phyloP scores from a whole-genome alignment of 2,888 invertebrate species.

The Amiota mariae region DNA sequence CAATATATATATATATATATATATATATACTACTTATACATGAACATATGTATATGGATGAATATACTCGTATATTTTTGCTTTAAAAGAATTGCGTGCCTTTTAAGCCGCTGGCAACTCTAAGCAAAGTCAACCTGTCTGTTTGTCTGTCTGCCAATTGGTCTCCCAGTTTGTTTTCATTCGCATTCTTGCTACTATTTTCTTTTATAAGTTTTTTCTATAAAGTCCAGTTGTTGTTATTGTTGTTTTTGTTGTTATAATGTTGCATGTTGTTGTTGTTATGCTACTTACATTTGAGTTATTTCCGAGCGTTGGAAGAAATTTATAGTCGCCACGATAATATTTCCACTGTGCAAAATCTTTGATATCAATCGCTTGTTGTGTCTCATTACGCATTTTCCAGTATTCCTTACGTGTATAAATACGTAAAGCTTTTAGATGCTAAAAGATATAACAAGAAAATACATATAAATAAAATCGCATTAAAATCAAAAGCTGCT shows the following conservation, averaged over 20 bases:
- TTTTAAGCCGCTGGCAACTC: slow-evolving; percentile 13
- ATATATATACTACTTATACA: no score
- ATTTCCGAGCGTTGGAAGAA: slow-evolving; percentile 62
- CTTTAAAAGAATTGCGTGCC: slow-evolving; percentile 12
- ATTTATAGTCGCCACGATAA: slow-evolving; percentile 60
- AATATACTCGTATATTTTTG: no score
- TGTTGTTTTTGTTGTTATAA: background rate
- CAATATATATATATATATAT: no score
- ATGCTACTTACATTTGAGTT: slow-evolving; percentile 60
- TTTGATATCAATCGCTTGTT: slow-evolving; percentile 49
- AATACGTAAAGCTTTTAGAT: slow-evolving; percentile 48
- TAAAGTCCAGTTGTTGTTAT: slow-evolving; percentile 9
- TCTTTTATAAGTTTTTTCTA: background rate
- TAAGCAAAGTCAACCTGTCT: background rate
- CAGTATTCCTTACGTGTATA: slow-evolving; percentile 46
- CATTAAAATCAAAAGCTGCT: background rate
- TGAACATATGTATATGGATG: no score
- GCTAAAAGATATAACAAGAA: slow-evolving; percentile 42
- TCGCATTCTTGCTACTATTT: background rate
- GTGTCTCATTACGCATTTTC: slow-evolving; percentile 27
- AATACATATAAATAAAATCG: background rate
- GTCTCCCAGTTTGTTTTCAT: background rate
- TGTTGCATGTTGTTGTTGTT: background rate
- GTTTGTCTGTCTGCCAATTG: background rate
- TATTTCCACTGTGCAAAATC: slow-evolving; percentile 56